A percentile compares a stretch with the other conserved stretches of the same genome.
phyloP scores from a whole-genome alignment of 2,113 vertebrate genomes.

The Ia io region DNA sequence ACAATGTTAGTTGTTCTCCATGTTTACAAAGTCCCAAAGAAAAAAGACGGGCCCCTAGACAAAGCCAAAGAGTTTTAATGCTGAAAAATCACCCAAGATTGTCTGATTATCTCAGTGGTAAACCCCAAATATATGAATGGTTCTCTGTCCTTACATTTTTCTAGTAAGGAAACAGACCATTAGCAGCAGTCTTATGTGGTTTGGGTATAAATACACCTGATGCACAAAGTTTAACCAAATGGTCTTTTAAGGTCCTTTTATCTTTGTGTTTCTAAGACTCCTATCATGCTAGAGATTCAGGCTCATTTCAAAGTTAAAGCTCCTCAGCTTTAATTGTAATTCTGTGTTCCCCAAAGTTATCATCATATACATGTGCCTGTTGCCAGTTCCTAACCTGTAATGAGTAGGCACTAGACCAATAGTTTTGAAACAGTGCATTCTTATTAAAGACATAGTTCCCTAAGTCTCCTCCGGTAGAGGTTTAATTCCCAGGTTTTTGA shows the following conservation, averaged over 20 bases:
- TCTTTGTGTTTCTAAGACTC: background rate
- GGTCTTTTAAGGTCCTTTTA: background rate
- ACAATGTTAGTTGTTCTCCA: background rate
- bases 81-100: constrained; percentile 25
- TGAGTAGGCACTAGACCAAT: background rate
- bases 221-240: background rate
- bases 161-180: background rate
- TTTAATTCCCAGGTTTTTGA: background rate
- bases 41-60: background rate
- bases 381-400: background rate
- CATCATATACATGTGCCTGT: background rate
- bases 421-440: background rate
- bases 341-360: background rate
- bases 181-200: background rate
- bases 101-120: background rate
- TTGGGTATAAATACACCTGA: background rate
- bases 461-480: background rate
- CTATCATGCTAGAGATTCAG: background rate
- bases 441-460: background rate
- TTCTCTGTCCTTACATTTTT: background rate
- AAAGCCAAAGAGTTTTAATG: background rate
- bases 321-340: background rate
- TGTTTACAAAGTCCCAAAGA: background rate
- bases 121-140: background rate
- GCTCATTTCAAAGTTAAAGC: background rate